Conservation (phyloP, 1,140 invertebrate species). For the Yoshiicerus persimilis region DNA sequence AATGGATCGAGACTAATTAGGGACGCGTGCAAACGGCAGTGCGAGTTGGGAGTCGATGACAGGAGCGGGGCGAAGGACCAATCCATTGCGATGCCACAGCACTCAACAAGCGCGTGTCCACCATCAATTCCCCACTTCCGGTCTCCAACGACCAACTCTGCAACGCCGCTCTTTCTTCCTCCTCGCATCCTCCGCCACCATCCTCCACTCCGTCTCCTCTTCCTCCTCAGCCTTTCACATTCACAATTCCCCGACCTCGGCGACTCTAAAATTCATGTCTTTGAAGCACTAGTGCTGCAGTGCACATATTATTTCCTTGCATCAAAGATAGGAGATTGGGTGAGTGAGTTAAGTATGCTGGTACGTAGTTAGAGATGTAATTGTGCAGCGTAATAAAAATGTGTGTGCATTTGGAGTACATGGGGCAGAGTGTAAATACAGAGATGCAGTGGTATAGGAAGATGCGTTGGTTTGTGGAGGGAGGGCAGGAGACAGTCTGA, state of each 20-base stretch:
- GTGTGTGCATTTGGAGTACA: background rate
- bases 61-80: conserved; percentile 23
- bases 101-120: conserved; percentile 49
- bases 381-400: background rate
- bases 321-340: no score
- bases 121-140: conserved; percentile 50
- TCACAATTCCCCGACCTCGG: no score
- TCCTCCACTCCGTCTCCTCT: conserved; percentile 16
- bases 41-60: conserved; percentile 30
- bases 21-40: conserved; percentile 38
- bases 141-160: conserved; percentile 24
- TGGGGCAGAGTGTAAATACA: background rate
- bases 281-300: no score
- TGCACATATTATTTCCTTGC: no score
- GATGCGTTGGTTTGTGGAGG: background rate
- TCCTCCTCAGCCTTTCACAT: background rate
- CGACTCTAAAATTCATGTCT: background rate
- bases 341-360: no score
- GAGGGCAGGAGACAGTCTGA: background rate
- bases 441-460: background rate
- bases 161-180: conserved; percentile 12
- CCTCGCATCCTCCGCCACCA: conserved; percentile 6
- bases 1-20: conserved; percentile 49
- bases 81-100: conserved; percentile 26
- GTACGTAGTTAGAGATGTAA: no score